Percentiles rank a stretch among this genome's conserved stretches.
These are phyloP conservation scores for Drosophila sproati DNA, from an alignment of 1,140 invertebrate species.

Conservation along the genomic window DNA sequence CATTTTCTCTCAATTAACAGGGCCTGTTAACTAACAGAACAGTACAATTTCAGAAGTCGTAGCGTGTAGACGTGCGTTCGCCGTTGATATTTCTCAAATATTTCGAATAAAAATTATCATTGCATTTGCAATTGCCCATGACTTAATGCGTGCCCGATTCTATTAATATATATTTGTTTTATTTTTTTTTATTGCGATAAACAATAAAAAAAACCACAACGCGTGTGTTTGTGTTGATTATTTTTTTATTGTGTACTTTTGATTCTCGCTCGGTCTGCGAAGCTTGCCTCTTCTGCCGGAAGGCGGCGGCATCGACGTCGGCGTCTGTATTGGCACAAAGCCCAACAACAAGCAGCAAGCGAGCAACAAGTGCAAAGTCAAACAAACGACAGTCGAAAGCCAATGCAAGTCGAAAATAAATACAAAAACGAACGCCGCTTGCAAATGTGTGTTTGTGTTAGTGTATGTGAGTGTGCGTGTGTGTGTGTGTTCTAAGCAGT, in stretches of 20 bases:
- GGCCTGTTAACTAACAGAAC: slow-evolving; percentile 22
- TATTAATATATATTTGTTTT: slow-evolving; percentile 14
- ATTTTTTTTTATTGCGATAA: slow-evolving; percentile 48
- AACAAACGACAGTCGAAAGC: slow-evolving; percentile 25
- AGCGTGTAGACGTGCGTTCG: slow-evolving; percentile 21
- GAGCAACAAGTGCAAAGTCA: slow-evolving; percentile 46
- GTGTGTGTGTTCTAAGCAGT: slow-evolving; percentile 18
- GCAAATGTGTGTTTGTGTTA: slow-evolving; percentile 12
- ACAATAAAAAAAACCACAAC: slow-evolving; percentile 9
- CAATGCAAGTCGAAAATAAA: slow-evolving; percentile 19
- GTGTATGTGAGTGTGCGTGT: background rate
- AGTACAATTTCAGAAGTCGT: slow-evolving; percentile 37
- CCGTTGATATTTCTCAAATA: slow-evolving; percentile 8
- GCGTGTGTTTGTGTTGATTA: slow-evolving; percentile 45
- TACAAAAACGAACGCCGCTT: slow-evolving; percentile 6
- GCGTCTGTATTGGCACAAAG: slow-evolving; percentile 12
- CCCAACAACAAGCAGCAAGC: slow-evolving; percentile 6
- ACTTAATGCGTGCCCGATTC: slow-evolving; percentile 14
- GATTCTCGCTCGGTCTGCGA: slow-evolving; percentile 17
- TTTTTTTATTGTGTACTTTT: slow-evolving; percentile 24
- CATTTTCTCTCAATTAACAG: slow-evolving; percentile 16
- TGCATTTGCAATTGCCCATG: slow-evolving; percentile 24
- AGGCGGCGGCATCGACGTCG: slow-evolving; percentile 6
- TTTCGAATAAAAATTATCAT: slow-evolving; percentile 31
- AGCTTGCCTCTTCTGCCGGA: slow-evolving; percentile 19